Evolutionary conservation across 2,797 vertebrate species (phyloP).

Genomic region (Artibeus lituratus): DNA sequence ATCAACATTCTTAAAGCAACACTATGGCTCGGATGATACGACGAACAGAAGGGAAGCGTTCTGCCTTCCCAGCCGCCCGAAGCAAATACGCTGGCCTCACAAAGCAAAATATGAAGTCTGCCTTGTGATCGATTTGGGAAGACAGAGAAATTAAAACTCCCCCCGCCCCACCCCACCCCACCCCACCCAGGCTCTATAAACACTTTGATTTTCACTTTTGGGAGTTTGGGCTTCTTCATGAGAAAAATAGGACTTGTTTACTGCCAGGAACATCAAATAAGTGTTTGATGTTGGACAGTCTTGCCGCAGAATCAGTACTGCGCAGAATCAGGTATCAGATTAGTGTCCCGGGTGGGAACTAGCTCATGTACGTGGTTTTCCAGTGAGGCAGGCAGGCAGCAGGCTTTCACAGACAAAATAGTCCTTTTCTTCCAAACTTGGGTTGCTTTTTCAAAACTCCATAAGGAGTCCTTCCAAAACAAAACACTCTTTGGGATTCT

Average conservation of each 20-base stretch:
- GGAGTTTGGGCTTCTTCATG: conserved; percentile 54
- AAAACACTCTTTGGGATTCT: conserved; percentile 38
- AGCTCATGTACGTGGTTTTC: neutral
- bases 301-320: conserved; percentile 61
- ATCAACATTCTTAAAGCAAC: neutral
- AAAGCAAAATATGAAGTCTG: conserved; percentile 49
- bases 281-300: conserved; percentile 50
- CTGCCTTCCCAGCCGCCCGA: neutral
- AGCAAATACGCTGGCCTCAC: conserved; percentile 49
- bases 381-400: neutral
- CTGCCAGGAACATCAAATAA: conserved; percentile 59
- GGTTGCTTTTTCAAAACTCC: neutral
- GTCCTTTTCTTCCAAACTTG: conserved; percentile 35
- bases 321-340: too few species aligned
- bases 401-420: conserved; percentile 8
- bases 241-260: conserved; percentile 64
- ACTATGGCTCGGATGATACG: neutral
- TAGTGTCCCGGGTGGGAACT: conserved; percentile 28
- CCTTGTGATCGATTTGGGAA: conserved; percentile 50
- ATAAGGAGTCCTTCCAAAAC: conserved; percentile 53
- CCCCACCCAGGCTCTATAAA: neutral
- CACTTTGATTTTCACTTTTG: conserved; percentile 63
- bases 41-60: conserved; percentile 48
- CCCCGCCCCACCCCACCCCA: too few species aligned
- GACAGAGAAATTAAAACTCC: neutral